Percentiles rank a stretch among this genome's conserved stretches.
phyloP scores from a whole-genome alignment of 2,113 vertebrate species.

The Cyprinus carpio region DNA sequence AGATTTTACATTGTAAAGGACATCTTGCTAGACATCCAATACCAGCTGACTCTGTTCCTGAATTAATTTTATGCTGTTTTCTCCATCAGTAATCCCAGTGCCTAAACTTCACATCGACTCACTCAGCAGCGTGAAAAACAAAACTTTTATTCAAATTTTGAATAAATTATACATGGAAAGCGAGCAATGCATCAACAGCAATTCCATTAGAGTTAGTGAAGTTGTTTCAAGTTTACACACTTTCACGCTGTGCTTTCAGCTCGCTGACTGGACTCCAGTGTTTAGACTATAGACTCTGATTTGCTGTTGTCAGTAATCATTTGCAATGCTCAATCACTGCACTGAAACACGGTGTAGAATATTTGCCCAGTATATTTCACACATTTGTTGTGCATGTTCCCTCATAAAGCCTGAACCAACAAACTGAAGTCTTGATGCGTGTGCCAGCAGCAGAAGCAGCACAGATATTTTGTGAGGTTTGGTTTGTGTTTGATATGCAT shows the following conservation, averaged over 20 bases:
- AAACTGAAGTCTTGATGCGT: not conserved
- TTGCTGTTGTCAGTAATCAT: not conserved
- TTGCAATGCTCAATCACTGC: not conserved
- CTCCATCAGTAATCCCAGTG: not conserved
- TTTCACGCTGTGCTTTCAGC: not conserved
- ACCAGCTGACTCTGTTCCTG: not conserved
- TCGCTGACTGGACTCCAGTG: not conserved
- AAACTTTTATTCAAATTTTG: not conserved
- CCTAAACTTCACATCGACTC: not conserved
- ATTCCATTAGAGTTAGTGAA: not conserved
- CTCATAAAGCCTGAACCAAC: not conserved
- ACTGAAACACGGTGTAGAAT: not conserved
- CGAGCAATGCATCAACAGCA: not conserved
- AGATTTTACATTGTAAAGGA: not conserved
- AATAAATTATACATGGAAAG: not conserved
- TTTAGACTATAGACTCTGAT: not conserved
- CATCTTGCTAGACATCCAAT: not conserved
- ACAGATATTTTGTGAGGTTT: not conserved
- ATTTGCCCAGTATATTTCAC: not conserved
- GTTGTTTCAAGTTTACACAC: not conserved
- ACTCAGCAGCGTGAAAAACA: not conserved
- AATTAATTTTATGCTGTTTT: not conserved
- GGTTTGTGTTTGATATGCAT: slow-evolving; percentile 18
- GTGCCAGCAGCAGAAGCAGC: not conserved
- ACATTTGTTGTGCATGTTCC: not conserved